Evolutionary conservation across 2,113 vertebrate genomes (phyloP).

Genomic region (Notiomystis cincta): DNA sequence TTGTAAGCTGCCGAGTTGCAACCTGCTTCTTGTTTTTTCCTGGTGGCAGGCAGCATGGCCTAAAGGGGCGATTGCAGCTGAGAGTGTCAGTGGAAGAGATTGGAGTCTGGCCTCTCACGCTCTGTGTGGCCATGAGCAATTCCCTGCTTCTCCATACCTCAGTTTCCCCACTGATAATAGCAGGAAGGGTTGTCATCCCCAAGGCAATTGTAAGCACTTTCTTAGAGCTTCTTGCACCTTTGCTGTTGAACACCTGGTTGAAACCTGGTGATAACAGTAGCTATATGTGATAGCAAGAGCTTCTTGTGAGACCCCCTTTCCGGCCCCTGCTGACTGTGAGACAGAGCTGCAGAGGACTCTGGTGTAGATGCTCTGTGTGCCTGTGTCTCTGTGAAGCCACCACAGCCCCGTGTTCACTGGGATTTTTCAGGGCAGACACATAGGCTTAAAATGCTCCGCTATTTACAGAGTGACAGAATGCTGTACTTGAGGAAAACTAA

Average conservation of each 20-base stretch:
- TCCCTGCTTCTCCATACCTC: neutral
- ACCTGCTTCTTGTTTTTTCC: conserved; percentile 11
- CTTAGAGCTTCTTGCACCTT: neutral
- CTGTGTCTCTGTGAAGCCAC: neutral
- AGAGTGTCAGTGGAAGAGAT: neutral
- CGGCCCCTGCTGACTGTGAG: neutral
- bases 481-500: neutral
- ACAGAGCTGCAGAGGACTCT: neutral
- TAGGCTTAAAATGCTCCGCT: neutral
- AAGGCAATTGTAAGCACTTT: neutral
- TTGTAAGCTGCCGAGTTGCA: neutral
- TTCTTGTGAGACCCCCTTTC: neutral
- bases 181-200: neutral
- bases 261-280: neutral
- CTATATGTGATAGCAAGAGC: neutral
- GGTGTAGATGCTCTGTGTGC: neutral
- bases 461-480: neutral
- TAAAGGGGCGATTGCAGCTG: neutral
- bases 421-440: neutral
- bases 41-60: neutral
- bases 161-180: neutral
- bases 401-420: neutral
- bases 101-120: neutral
- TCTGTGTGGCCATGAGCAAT: neutral
- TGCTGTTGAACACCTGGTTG: neutral